phyloP scores from a whole-genome alignment of 2,113 vertebrate genomes.

The Irena cyanogastra region DNA sequence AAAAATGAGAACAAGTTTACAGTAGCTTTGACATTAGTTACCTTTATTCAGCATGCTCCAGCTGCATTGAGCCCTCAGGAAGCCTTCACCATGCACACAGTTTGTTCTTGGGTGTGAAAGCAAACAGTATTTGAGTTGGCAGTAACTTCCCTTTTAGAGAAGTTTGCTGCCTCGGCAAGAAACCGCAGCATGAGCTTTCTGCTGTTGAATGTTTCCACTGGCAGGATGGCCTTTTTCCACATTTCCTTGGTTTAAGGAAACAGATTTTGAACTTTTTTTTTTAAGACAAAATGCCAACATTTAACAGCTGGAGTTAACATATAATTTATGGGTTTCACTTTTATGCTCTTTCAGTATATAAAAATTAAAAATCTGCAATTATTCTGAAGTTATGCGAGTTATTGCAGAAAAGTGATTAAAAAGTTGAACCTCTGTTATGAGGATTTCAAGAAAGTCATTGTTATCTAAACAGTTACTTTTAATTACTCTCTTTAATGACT shows the following conservation, averaged over 20 bases:
- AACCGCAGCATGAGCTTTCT: slow-evolving; percentile 82
- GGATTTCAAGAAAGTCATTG: slow-evolving; percentile 55
- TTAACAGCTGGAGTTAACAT: slow-evolving; percentile 77
- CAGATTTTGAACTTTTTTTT: slow-evolving; percentile 87
- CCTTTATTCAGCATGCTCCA: slow-evolving; percentile 88
- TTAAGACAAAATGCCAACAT: slow-evolving; percentile 79
- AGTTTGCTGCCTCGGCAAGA: slow-evolving; percentile 96
- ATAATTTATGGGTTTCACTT: slow-evolving; percentile 76
- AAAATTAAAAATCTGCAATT: slow-evolving; percentile 68
- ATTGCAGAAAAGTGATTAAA: slow-evolving; percentile 51
- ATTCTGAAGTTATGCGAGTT: slow-evolving; percentile 54
- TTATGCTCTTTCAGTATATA: slow-evolving; percentile 56
- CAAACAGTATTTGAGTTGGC: slow-evolving; percentile 93
- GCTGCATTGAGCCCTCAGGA: slow-evolving; percentile 94
- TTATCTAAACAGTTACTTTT: slow-evolving; percentile 71
- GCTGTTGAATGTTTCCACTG: slow-evolving; percentile 80
- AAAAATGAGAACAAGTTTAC: slow-evolving; percentile 81
- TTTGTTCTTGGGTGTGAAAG: slow-evolving; percentile 87
- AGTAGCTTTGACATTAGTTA: slow-evolving; percentile 91
- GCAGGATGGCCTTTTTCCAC: slow-evolving; percentile 95
- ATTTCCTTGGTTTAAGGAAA: slow-evolving; percentile 96
- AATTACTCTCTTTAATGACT: slow-evolving; percentile 65
- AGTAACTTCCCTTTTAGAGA: slow-evolving; percentile 83
- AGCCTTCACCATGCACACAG: slow-evolving; percentile 83
- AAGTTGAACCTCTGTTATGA: slow-evolving; percentile 42